Conservation (phyloP, 2,888 invertebrate species). For the Thereva unica region DNA sequence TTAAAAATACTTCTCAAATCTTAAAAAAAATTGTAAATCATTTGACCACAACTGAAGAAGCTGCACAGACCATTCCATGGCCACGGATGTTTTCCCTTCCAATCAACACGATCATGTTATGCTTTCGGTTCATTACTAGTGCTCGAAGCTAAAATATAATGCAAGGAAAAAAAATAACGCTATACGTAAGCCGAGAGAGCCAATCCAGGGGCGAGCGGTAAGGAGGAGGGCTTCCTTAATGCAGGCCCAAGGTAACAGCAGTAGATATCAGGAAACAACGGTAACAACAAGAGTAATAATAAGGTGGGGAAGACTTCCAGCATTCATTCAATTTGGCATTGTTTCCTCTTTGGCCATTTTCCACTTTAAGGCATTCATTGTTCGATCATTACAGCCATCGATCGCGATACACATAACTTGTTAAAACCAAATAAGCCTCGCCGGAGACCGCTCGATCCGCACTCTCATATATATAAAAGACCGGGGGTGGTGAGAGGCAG, state of each 20-base stretch:
- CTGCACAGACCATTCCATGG: constrained; percentile 2
- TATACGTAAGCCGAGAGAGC: no score
- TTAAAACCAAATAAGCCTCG: constrained; percentile 32
- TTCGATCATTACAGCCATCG: constrained; percentile 38
- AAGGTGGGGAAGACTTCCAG: constrained; percentile 36
- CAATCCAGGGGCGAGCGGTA: no score
- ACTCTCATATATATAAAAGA: neutral
- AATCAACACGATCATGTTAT: constrained; percentile 38
- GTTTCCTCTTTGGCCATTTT: constrained; percentile 35
- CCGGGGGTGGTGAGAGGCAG: no score
- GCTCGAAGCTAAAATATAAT: constrained; percentile 18
- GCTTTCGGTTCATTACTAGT: constrained; percentile 38
- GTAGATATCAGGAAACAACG: constrained; percentile 35
- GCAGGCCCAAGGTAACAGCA: constrained; percentile 28
- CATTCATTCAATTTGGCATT: constrained; percentile 36
- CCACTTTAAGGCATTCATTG: constrained; percentile 37
- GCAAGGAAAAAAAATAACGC: neutral
- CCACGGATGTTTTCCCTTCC: constrained; percentile 23
- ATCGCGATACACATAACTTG: constrained; percentile 37
- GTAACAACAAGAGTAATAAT: constrained; percentile 35
- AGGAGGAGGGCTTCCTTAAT: constrained; percentile 5
- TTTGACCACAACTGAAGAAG: constrained; percentile 33
- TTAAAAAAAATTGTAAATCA: constrained; percentile 23
- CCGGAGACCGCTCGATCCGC: constrained; percentile 9
- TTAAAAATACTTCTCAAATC: constrained; percentile 15